Evolutionary conservation across 2,797 vertebrate genomes (phyloP).

Genomic region (Rhynchonycteris naso): DNA sequence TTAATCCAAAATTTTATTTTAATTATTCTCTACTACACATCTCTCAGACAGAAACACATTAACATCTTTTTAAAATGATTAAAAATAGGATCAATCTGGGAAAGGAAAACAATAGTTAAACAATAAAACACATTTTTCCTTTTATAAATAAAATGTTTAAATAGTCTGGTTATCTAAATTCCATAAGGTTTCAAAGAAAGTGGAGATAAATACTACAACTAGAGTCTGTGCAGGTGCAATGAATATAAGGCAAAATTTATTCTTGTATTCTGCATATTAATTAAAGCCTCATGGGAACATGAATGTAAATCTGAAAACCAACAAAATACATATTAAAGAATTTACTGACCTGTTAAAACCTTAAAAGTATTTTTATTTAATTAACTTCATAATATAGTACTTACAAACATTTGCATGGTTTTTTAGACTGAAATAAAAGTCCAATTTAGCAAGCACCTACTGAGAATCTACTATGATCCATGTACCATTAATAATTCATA

Average conservation of each 20-base stretch:
- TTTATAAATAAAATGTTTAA: constrained; percentile 37
- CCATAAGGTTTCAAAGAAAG: background rate
- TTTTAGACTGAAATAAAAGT: constrained; percentile 39
- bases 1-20: constrained; percentile 21
- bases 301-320: constrained; percentile 40
- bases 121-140: background rate
- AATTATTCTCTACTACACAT: constrained; percentile 12
- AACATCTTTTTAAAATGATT: constrained; percentile 27
- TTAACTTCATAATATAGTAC: background rate
- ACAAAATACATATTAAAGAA: constrained; percentile 33
- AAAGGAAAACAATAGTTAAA: constrained; percentile 12
- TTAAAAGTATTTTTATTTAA: constrained; percentile 13
- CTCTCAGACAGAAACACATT: constrained; percentile 26
- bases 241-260: background rate
- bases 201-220: background rate
- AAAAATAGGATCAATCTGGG: constrained; percentile 12
- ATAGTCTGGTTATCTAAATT: background rate
- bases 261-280: background rate
- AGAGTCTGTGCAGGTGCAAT: background rate
- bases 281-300: constrained; percentile 9
- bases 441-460: background rate
- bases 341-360: constrained; percentile 21
- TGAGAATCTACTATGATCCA: background rate
- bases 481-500: background rate
- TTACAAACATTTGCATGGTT: constrained; percentile 5